Percentiles rank a stretch among this genome's conserved stretches.
phyloP scores from a whole-genome alignment of 2,113 vertebrate species.

The Mastomys natalensis region DNA sequence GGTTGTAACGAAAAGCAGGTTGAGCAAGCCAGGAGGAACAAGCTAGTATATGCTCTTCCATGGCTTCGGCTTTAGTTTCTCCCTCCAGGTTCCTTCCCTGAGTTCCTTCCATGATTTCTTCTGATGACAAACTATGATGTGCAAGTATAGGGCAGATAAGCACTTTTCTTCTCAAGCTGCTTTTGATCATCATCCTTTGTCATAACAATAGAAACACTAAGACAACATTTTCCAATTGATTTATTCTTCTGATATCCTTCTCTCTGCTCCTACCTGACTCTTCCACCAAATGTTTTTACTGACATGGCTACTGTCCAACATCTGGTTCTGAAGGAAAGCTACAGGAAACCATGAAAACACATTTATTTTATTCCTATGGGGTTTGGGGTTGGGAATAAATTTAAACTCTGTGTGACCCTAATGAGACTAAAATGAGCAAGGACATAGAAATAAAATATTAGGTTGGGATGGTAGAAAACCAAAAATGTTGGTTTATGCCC shows the following conservation, averaged over 20 bases:
- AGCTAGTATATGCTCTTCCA: too few relatives aligned
- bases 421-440: slow-evolving; percentile 71
- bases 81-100: not conserved
- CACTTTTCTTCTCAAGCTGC: not conserved
- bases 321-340: slow-evolving; percentile 70
- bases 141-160: not conserved
- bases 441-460: slow-evolving; percentile 60
- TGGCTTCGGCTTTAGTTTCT: not conserved
- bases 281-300: slow-evolving; percentile 49
- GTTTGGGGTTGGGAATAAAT: slow-evolving; percentile 71
- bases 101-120: not conserved
- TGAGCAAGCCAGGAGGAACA: not conserved
- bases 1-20: not conserved
- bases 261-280: slow-evolving; percentile 25
- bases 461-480: slow-evolving; percentile 57
- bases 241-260: slow-evolving; percentile 27
- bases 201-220: not conserved
- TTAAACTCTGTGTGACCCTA: slow-evolving; percentile 79
- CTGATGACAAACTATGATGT: not conserved
- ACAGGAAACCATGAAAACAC: slow-evolving; percentile 76
- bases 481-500: slow-evolving; percentile 47
- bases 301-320: slow-evolving; percentile 71
- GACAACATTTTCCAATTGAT: not conserved
- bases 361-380: slow-evolving; percentile 73
- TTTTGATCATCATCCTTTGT: not conserved